phyloP scores from a whole-genome alignment of 2,888 invertebrate species.

The Schizaphis graminum region DNA sequence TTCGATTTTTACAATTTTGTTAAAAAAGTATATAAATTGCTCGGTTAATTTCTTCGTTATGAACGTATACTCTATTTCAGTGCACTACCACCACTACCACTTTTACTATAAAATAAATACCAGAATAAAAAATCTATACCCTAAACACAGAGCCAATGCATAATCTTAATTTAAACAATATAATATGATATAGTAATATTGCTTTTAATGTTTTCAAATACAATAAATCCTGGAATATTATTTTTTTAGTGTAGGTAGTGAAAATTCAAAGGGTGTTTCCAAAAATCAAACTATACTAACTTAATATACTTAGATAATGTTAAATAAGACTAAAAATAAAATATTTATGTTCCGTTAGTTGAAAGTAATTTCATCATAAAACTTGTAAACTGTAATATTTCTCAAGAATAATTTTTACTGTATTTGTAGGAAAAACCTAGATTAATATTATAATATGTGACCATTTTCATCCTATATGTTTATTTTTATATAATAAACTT shows the following conservation, averaged over 20 bases:
- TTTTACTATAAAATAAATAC: background rate
- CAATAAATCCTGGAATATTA: background rate
- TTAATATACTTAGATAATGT: background rate
- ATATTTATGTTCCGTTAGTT: background rate
- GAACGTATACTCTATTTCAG: background rate
- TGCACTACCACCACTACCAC: too few species aligned
- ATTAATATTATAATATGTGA: background rate
- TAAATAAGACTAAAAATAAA: background rate
- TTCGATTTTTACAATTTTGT: background rate
- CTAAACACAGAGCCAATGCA: background rate
- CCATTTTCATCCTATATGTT: background rate
- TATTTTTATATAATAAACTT: constrained; percentile 7
- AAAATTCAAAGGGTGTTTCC: background rate
- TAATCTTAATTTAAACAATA: background rate
- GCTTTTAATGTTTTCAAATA: background rate
- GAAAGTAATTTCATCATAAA: background rate
- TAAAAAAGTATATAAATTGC: background rate
- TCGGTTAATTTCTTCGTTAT: background rate
- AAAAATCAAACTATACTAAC: background rate
- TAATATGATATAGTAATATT: background rate
- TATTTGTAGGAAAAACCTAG: background rate
- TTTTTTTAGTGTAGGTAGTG: background rate
- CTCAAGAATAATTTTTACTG: background rate
- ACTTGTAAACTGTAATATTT: background rate
- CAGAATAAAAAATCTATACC: background rate